These are phyloP conservation scores for Vultur gryphus DNA, from an alignment of 2,797 vertebrate species.

Conservation along the genomic window DNA sequence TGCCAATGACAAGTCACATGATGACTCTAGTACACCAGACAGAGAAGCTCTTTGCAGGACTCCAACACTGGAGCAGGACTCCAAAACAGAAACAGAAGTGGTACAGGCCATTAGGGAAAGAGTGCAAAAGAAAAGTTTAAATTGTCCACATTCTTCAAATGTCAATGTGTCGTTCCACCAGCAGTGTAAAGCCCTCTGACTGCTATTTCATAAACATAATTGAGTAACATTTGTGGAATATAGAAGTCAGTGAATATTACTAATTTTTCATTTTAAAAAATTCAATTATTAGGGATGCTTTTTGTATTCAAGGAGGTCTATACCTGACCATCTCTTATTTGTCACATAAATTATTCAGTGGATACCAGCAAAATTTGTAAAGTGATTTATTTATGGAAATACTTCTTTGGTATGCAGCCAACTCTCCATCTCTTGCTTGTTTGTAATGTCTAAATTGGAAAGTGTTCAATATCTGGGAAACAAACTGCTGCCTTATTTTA, in stretches of 20 bases:
- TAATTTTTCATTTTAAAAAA: neutral
- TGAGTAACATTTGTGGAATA: neutral
- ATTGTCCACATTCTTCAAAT: neutral
- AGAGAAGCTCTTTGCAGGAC: neutral
- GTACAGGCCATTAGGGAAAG: neutral
- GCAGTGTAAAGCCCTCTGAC: neutral
- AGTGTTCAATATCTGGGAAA: neutral
- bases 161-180: neutral
- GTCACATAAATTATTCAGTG: neutral
- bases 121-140: neutral
- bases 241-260: neutral
- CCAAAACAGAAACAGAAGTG: neutral
- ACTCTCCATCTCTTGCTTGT: neutral
- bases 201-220: neutral
- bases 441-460: neutral
- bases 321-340: neutral
- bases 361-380: neutral
- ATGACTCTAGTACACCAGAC: neutral
- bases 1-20: neutral
- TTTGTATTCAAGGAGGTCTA: neutral
- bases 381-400: slow-evolving; percentile 23
- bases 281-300: neutral
- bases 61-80: neutral
- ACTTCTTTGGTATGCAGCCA: slow-evolving; percentile 7
- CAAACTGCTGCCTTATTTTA: neutral